Base-by-base conservation (phyloP, 2,888 invertebrate genomes). In the Neocrepidodera transversa region DNA sequence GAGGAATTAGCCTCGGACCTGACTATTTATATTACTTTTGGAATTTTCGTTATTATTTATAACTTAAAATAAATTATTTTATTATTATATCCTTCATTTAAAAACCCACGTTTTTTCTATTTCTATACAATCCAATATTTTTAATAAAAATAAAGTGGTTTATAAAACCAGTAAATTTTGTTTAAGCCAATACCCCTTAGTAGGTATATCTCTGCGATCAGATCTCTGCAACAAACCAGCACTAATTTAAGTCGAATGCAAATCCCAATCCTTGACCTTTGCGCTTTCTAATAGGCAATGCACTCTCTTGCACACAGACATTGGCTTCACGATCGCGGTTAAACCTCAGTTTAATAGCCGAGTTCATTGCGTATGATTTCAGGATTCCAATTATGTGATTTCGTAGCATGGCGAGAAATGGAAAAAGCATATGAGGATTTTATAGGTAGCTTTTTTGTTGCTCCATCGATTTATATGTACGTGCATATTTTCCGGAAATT, bases 231-330 rank as follows among this genome's bases (percentile, higher is more conserved):
- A 58, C 56, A 57, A 63, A 54, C 53, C 55, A 59, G 60, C 50
- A 56, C 56, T 65, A 61, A 62, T 60, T 62, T 62, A 50, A 62
- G 53, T 50, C 48, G 54, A 60, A 63, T 62, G 62, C 63, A 63
- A 64, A 65, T 58, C 55, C 49, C 35, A 65, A 65, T 62, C 68
- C 68, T 68, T 68, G 68, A 68, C 66, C 68, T 68, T 66, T 68
- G 64, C 64, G 63, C 66, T 68, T 66, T 65, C 66, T 65, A 68
- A 65, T 68, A 67, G 68, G 51, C 66, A 64, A 58, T 65, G 66
- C 66, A 64, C 68, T 68, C 62, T 62, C 60, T 61, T 60, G 54
- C 51, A 65, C 54, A 51, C 56, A 52, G 50, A 47, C 54, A 54
- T 32, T 47, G 45, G 58, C 50, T 55, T 52, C 48, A 35, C 16